Conservation (phyloP, 92 coral and sea anemone species). For the Zoanthus gigantus region DNA sequence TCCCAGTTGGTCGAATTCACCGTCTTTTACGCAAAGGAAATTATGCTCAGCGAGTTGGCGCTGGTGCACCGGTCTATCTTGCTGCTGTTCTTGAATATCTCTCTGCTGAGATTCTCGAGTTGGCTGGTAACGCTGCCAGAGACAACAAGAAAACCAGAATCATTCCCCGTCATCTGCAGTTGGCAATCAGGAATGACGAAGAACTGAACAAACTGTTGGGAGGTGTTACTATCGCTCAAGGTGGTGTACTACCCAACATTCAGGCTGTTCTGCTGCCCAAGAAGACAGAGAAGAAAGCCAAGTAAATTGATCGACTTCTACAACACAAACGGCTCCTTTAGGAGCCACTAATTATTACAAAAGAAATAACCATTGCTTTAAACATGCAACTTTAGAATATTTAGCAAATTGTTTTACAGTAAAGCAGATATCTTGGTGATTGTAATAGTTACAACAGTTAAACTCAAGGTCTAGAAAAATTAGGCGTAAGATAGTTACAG, state of each 20-base stretch:
- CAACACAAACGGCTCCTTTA: no score
- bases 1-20: neutral
- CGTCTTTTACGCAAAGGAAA: conserved; percentile 24
- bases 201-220: conserved; percentile 8
- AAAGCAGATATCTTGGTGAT: no score
- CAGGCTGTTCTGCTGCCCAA: conserved; percentile 77
- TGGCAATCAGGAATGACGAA: conserved; percentile 19
- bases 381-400: no score
- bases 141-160: conserved; percentile 27
- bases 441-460: no score
- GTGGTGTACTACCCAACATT: conserved; percentile 56
- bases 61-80: neutral
- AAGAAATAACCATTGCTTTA: no score
- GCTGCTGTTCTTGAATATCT: conserved; percentile 1
- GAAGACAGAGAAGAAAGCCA: conserved; percentile 66
- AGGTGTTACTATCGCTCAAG: conserved; percentile 14
- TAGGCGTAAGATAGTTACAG: no score
- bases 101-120: conserved; percentile 21
- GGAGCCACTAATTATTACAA: no score
- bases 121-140: conserved; percentile 18
- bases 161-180: conserved; percentile 20
- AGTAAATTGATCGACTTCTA: conserved; percentile 22
- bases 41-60: conserved; percentile 23
- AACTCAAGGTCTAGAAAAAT: no score
- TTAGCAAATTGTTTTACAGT: no score